A percentile compares a stretch with the other conserved stretches of the same genome.
Evolutionary conservation across 2,797 vertebrate genomes (phyloP).

Genomic region (Euthynnus affinis): DNA sequence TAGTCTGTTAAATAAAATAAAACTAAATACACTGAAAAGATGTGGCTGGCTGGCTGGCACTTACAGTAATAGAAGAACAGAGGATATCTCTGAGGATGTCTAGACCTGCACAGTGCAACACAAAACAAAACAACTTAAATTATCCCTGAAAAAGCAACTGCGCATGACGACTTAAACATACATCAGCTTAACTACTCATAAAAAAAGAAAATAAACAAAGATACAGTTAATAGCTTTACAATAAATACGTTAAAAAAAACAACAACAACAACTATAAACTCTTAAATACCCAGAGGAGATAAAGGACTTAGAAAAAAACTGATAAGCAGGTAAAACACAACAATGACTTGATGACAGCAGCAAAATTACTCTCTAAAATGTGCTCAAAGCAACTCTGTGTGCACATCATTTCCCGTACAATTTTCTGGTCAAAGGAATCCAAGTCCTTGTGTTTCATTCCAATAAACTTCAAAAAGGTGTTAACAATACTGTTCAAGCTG

Average conservation of each 20-base stretch:
- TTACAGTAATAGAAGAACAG: conserved; percentile 8
- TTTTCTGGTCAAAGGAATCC: conserved; percentile 44
- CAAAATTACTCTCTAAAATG: neutral
- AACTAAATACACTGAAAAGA: conserved; percentile 35
- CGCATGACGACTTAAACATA: neutral
- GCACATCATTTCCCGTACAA: conserved; percentile 30
- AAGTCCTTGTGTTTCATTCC: conserved; percentile 27
- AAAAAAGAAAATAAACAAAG: neutral
- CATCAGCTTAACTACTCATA: neutral
- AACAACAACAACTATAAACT: no score
- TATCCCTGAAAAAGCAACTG: neutral
- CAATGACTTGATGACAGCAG: conserved; percentile 11
- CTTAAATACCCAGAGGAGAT: conserved; percentile 3
- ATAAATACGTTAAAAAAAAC: conserved; percentile 32
- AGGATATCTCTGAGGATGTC: neutral
- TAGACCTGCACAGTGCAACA: neutral
- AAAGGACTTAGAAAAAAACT: neutral
- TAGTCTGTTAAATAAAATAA: conserved; percentile 34
- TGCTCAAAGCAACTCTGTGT: conserved; percentile 20
- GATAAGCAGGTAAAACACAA: neutral
- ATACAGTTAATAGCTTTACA: conserved; percentile 14
- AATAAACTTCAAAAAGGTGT: conserved; percentile 43
- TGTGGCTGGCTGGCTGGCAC: conserved; percentile 3
- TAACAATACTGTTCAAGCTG: conserved; percentile 29
- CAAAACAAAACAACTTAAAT: conserved; percentile 7